A percentile compares a stretch with the other conserved stretches of the same genome.
These are phyloP conservation scores for Climacteris rufus DNA, from an alignment of 2,113 vertebrate genomes.

Conservation along the genomic window DNA sequence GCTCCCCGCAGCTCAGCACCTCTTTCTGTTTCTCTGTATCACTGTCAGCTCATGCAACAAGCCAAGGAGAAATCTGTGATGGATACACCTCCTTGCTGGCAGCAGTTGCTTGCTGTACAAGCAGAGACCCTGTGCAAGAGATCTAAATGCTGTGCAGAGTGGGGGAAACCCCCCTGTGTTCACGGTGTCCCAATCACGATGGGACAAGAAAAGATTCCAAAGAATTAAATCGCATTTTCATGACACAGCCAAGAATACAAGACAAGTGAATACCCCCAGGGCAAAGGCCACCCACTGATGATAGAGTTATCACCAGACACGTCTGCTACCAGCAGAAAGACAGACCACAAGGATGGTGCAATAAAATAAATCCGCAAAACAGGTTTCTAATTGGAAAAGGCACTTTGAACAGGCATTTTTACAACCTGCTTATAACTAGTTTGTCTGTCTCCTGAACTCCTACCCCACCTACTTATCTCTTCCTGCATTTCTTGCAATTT, in stretches of 20 bases:
- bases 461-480: not conserved
- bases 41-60: not conserved
- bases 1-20: not conserved
- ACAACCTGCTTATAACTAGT: not conserved
- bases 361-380: not conserved
- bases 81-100: not conserved
- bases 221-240: not conserved
- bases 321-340: not conserved
- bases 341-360: not conserved
- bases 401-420: not conserved
- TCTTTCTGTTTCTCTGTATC: not conserved
- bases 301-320: not conserved
- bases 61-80: not conserved
- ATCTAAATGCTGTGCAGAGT: fast-evolving
- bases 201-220: not conserved
- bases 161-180: not conserved
- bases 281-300: not conserved
- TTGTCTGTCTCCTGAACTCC: not conserved
- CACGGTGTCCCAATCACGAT: fast-evolving
- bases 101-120: not conserved
- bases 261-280: not conserved
- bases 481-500: not conserved
- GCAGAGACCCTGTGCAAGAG: not conserved
- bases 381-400: not conserved
- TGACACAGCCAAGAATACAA: not conserved